Base-by-base conservation (phyloP, 1,140 invertebrate species). In the Drosophila eugracilis region DNA sequence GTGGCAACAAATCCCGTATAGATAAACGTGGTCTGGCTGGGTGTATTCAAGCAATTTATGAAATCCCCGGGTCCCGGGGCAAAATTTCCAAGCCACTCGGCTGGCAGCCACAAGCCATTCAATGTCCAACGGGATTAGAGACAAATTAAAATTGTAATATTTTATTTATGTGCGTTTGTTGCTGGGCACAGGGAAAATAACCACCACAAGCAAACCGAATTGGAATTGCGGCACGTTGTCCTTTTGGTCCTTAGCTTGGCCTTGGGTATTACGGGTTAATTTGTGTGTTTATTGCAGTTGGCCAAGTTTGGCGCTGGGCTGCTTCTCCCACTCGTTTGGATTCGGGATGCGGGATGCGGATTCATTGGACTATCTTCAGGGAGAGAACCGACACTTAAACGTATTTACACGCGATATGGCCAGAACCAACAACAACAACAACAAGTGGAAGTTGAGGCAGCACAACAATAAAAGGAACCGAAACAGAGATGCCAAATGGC, bases 91-190 rank as follows among this genome's bases (percentile, higher is more conserved):
- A 74, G 26, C 47, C 41, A 4, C 14, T 28, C 47, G 24, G 26
- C 22, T 24, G 52, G 45, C 62, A 37, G 62, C 54, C 41, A 58
- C 59, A 73, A 67, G 54, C 71, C 57, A 76, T 71, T 73, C 50
- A 50, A 54, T 80, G 81, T 71, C 81, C 77, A 72, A 53, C 70
- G 80, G 80, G 80, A 85, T 85, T 85, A 85, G 80, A 86, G 80
- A 81, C 80, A 85, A 88, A 88, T 88, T 88, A 88, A 88, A 88
- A 88, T 88, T 88, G 78, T 88, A 88, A 88, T 88, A 88, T 88
- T 83, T 88, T 88, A 88, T 88, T 88, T 88, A 88, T 88, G 83
- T 75, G 73, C 50, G 59, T 67, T 67, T 83, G 57, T 52, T 37
- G 34, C 39, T 75, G 48, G 49, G 66, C 9, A 26, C 26, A 7